A percentile compares a stretch with the other conserved stretches of the same genome.
Conservation (phyloP, 2,888 invertebrate species). For the Parnassius apollo region DNA sequence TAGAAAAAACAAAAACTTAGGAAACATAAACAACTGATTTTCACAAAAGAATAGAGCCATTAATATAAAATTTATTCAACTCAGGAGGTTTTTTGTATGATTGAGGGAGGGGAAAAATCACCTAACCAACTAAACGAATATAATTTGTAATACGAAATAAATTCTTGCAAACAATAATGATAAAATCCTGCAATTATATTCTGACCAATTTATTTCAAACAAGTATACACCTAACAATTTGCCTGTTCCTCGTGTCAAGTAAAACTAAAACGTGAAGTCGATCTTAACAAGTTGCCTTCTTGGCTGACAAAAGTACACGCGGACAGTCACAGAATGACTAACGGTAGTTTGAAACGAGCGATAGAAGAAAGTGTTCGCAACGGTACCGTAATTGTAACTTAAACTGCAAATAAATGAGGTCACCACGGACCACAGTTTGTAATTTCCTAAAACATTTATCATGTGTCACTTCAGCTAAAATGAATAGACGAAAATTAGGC, state of each 20-base stretch:
- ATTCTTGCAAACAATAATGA: not conserved
- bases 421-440: conserved; percentile 38
- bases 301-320: conserved; percentile 23
- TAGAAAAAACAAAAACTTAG: no score
- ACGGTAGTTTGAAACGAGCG: conserved; percentile 36
- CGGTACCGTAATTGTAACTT: conserved; percentile 63
- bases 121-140: no score
- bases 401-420: conserved; percentile 56
- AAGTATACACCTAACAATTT: not conserved
- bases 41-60: no score
- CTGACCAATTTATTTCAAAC: conserved; percentile 5
- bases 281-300: conserved; percentile 19
- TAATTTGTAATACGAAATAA: not conserved
- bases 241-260: conserved; percentile 5
- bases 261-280: conserved; percentile 8
- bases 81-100: no score
- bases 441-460: not conserved
- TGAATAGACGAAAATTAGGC: not conserved
- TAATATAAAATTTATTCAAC: no score
- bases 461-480: not conserved
- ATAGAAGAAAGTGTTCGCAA: conserved; percentile 59
- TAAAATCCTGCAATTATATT: not conserved
- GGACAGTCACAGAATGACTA: conserved; percentile 33
- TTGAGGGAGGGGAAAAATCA: no score
- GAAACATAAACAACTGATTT: no score